These are phyloP conservation scores for Alexandromys fortis DNA, from an alignment of 2,113 vertebrate species.

Conservation along the genomic window DNA sequence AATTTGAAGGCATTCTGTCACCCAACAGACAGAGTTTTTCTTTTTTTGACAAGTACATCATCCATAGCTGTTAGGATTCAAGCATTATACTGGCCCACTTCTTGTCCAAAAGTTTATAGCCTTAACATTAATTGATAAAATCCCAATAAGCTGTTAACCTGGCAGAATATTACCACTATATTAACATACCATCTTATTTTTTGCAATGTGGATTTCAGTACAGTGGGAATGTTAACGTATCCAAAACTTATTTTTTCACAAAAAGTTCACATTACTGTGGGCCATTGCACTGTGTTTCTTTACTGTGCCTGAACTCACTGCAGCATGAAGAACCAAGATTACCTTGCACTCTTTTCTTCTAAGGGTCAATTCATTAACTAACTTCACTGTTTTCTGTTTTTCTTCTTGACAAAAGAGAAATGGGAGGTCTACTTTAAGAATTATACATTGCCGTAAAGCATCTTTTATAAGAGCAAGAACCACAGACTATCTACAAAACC, in stretches of 20 bases:
- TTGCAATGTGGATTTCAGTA: too few species aligned
- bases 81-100: too few species aligned
- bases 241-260: too few species aligned
- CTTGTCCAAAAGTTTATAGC: too few species aligned
- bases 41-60: neutral
- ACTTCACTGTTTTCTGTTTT: neutral
- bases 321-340: neutral
- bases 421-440: neutral
- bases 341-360: neutral
- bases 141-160: too few species aligned
- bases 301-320: neutral
- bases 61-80: neutral
- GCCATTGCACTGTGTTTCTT: neutral
- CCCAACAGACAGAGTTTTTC: neutral
- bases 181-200: too few species aligned
- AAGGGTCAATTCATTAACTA: neutral
- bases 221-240: too few species aligned
- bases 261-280: neutral
- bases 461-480: too few species aligned
- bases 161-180: too few species aligned
- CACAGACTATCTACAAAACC: too few species aligned
- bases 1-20: neutral
- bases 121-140: neutral
- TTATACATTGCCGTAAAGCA: neutral
- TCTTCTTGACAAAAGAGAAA: neutral